Conservation (phyloP, 2,888 invertebrate genomes). For the Dendrolimus houi region DNA sequence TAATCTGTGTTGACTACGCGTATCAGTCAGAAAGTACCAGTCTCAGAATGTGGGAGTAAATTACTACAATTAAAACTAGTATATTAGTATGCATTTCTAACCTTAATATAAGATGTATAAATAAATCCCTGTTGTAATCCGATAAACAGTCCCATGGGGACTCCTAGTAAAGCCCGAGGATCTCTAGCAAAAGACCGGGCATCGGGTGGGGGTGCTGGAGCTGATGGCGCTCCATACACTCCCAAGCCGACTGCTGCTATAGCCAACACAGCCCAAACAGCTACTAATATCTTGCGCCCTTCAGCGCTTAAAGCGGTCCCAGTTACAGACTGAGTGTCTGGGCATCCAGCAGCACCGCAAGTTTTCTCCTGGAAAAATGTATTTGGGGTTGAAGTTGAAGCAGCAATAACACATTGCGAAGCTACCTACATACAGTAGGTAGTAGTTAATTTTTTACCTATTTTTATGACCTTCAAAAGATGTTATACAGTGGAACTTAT, state of each 20-base stretch:
- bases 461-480: no score
- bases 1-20: no score
- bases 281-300: constrained; percentile 48
- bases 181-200: constrained; percentile 68
- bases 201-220: constrained; percentile 52
- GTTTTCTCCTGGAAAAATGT: constrained; percentile 43
- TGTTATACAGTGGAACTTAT: no score
- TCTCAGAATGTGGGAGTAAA: no score
- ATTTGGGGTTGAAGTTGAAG: no score
- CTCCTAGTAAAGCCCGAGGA: constrained; percentile 80
- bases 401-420: no score
- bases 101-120: constrained; percentile 88
- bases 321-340: constrained; percentile 43
- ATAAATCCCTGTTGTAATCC: constrained; percentile 91
- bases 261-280: constrained; percentile 49
- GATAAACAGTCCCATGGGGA: constrained; percentile 87
- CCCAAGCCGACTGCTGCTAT: constrained; percentile 43
- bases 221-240: constrained; percentile 47
- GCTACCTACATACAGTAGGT: no score
- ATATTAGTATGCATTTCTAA: constrained; percentile 29
- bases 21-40: no score
- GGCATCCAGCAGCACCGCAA: constrained; percentile 60
- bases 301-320: constrained; percentile 47
- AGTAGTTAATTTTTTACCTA: no score
- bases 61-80: not conserved